Percentiles rank a stretch among this genome's conserved stretches.
Evolutionary conservation across 2,113 vertebrate genomes (phyloP).

Genomic region (Crotophaga sulcirostris): DNA sequence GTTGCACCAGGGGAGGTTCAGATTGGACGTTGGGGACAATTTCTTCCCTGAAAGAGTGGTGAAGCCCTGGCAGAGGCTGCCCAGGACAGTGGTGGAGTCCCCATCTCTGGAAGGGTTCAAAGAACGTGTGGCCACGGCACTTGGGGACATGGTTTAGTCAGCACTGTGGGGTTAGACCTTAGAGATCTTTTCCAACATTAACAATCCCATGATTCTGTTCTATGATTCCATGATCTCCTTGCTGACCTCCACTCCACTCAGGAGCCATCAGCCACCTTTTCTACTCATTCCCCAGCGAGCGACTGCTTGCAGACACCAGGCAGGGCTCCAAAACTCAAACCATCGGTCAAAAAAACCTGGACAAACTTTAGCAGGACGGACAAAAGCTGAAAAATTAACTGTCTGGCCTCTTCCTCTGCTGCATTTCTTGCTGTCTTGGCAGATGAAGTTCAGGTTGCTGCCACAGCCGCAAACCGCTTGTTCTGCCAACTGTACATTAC

Average conservation of each 20-base stretch:
- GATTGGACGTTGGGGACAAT: no score
- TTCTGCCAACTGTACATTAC: conserved; percentile 72
- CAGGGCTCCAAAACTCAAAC: background rate
- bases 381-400: conserved; percentile 40
- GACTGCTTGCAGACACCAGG: accelerated
- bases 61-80: no score
- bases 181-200: no score
- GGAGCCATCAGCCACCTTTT: background rate
- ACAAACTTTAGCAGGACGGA: background rate
- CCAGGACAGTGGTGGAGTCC: no score
- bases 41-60: no score
- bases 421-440: conserved; percentile 58
- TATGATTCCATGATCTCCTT: background rate
- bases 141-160: no score
- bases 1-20: no score
- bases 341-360: background rate
- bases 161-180: no score
- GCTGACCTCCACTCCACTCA: background rate
- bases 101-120: no score
- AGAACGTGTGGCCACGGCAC: no score
- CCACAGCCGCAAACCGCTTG: conserved; percentile 49
- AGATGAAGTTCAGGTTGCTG: conserved; percentile 49
- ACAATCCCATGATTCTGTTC: no score
- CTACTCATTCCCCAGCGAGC: background rate
- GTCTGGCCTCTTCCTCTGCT: conserved; percentile 25